phyloP scores from a whole-genome alignment of 2,888 invertebrate genomes.

The Noctua janthe region DNA sequence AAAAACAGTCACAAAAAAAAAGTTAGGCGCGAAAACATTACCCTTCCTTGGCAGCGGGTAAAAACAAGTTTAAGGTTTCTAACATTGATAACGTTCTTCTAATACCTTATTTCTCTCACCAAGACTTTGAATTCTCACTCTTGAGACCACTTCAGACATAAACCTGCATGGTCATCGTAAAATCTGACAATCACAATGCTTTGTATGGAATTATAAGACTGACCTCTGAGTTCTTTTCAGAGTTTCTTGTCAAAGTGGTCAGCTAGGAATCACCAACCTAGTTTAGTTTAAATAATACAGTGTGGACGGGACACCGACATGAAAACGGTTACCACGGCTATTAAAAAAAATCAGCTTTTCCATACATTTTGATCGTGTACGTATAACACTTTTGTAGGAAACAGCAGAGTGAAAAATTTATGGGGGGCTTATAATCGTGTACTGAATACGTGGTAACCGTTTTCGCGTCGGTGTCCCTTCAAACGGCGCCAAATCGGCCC shows the following conservation, averaged over 20 bases:
- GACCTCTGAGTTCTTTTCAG: background rate
- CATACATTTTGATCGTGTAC: no score
- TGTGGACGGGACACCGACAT: no score
- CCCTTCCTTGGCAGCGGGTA: no score
- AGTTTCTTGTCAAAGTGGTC: background rate
- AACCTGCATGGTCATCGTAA: background rate
- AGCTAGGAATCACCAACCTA: background rate
- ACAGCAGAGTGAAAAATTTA: no score
- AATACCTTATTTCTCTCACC: background rate
- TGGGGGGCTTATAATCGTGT: no score
- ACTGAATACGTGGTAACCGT: no score
- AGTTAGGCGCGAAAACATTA: no score
- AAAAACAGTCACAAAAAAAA: no score
- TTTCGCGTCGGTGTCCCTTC: no score
- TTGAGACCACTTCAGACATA: background rate
- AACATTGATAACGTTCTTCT: background rate
- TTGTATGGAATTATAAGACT: background rate
- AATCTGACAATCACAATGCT: background rate
- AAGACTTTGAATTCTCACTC: background rate
- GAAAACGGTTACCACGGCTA: no score
- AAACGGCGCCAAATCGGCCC: background rate
- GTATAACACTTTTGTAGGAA: no score
- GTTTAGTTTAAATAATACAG: background rate
- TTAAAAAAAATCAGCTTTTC: no score
- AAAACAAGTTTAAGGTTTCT: background rate